Base-by-base conservation (phyloP, 2,888 invertebrate species). In the Brachyopa scutellaris region DNA sequence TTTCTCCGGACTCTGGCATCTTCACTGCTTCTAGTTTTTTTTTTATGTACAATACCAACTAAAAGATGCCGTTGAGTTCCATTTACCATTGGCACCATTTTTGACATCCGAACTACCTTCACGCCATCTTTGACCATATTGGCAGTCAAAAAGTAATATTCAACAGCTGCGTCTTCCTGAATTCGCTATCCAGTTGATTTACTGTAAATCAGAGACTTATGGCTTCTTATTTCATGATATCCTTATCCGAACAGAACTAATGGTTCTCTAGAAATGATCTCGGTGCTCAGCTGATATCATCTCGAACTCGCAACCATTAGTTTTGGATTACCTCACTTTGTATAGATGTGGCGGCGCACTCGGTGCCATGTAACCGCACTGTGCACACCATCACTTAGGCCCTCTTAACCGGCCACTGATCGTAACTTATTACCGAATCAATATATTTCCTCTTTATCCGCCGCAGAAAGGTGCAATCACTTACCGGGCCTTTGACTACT, bases 351-450 rank as follows among this genome's bases (percentile, higher is more conserved):
- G 19, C 49, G 70, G 59, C 59, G 70, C 62, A 47, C 47, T 62
- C 53, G 72, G 13, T 73, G 17, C 62, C 29, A 31, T 66, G 64
- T 45, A 61, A 67, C 38, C 38, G 11, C 15, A 26, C 23, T n/a
- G n/a, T n/a, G n/a, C 7, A n/a, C 47, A 42, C 62, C 59, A 72
- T 57, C 66, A 66, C 51, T 78, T 72, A 73, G 26, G 40, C 11
- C 53, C 29, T 31, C 49, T 55, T 57, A n/a, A 45, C 53, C 73
- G 49, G 23, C 19, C 23, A 42, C 49, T 42, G 70, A 74, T 69
- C 61, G 70, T 77, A 70, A 77, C 76, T 76, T 76, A 82, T 76
- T 61, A 21, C 33, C 33, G 36, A 80, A 82, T 77, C 82, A 72
- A 82, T 80, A 69, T 70, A 36, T 66, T 64, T 59, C 57, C 42